These are phyloP conservation scores for Sebastes baramenuke DNA, from an alignment of 2,797 vertebrate genomes.

Conservation along the genomic window DNA sequence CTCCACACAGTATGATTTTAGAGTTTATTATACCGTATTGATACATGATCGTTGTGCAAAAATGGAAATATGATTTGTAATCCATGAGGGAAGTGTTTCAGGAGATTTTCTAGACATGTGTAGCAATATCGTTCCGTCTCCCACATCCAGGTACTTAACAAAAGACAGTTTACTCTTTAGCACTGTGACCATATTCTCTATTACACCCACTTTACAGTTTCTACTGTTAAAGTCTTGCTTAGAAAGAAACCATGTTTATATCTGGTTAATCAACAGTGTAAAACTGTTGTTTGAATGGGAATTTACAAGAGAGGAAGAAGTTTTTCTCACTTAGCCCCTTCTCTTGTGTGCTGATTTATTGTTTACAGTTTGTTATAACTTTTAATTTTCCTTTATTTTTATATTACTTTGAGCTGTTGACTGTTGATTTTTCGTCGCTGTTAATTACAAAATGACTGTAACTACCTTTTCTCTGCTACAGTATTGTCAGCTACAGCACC, in stretches of 20 bases:
- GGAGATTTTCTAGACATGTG: neutral
- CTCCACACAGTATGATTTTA: neutral
- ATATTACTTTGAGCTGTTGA: constrained; percentile 14
- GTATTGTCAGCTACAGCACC: neutral
- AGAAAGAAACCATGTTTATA: neutral
- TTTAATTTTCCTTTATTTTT: neutral
- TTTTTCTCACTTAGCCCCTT: neutral
- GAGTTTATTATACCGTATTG: neutral
- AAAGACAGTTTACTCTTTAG: neutral
- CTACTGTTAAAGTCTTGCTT: neutral
- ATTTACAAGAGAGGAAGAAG: neutral
- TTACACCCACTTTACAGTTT: neutral
- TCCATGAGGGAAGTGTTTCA: constrained; percentile 19
- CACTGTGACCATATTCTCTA: neutral
- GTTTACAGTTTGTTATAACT: constrained; percentile 32
- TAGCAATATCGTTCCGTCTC: constrained; percentile 2
- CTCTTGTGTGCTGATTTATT: constrained; percentile 17
- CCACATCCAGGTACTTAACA: constrained; percentile 30
- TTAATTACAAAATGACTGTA: neutral
- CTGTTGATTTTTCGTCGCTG: neutral
- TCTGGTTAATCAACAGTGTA: neutral
- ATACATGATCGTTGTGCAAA: neutral
- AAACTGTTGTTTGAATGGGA: constrained; percentile 9
- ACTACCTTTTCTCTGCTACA: neutral
- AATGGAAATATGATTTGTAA: constrained; percentile 3